phyloP scores from a whole-genome alignment of 2,888 invertebrate genomes.

The Oscheius onirici region DNA sequence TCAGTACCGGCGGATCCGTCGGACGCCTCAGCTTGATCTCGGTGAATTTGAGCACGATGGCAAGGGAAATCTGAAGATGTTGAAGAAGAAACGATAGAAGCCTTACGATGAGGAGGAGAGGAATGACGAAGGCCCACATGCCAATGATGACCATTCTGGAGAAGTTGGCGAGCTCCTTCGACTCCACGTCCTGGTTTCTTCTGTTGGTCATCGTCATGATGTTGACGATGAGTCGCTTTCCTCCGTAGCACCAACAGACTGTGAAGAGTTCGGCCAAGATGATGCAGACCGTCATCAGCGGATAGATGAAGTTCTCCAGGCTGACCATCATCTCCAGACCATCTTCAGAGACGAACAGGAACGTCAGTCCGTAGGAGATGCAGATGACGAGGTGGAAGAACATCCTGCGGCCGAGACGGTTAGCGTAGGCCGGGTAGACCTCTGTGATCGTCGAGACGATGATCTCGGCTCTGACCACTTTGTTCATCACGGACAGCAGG shows the following conservation, averaged over 20 bases:
- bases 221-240: not conserved
- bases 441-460: not conserved
- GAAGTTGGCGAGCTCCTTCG: not conserved
- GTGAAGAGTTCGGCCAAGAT: not conserved
- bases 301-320: not conserved
- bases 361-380: not conserved
- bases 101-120: not conserved
- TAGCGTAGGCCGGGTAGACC: not conserved
- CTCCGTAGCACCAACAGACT: not conserved
- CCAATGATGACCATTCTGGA: not conserved
- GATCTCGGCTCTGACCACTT: not conserved
- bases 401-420: not conserved
- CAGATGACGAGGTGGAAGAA: not conserved
- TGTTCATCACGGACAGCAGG: not conserved
- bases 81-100: not conserved
- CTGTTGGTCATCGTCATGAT: not conserved
- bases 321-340: not conserved
- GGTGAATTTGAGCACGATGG: not conserved
- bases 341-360: not conserved
- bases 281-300: not conserved
- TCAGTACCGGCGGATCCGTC: not conserved
- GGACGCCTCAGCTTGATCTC: not conserved
- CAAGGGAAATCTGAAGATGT: not conserved
- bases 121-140: not conserved
- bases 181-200: no score